Evolutionary conservation across 2,113 vertebrate species (phyloP), one percentile per base, ranked within the genome.

Genomic region (Rhagologus leucostigma): DNA sequence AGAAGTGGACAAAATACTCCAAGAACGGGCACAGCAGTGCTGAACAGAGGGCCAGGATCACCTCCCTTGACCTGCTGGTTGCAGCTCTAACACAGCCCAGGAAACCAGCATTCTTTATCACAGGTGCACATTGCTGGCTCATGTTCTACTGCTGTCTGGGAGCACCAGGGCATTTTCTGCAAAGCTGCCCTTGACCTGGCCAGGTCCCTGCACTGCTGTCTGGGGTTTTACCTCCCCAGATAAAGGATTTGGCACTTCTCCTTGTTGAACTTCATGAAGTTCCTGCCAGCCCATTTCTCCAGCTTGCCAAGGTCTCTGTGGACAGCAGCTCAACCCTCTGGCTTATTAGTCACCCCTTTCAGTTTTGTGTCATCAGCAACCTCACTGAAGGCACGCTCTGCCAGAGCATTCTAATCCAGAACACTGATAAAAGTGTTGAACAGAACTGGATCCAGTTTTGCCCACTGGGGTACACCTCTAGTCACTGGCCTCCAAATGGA

Each of bases 281-380:
- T 62, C 22, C 60, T 79, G 39, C 7, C 24, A 69, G 33, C 12
- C 35, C 46, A 18, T 41, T 73, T 59, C 70, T 77, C 22, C 46
- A 76, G 26, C 19, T 68, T 41, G 19, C 27, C 1, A 1, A 55
- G 24, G 17, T 68, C 1, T 0, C 30, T 24, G 27, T 37, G 47
- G 33, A 56, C 11, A 53, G 26, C 10, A 68, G 30, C 9, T 32
- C 3, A 11, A 63, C 14, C 14, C 19, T 53, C 22, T 33, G 26
- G 26, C 3, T 2, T 19, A 62, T 27, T 20, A 41, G 27, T 18
- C 27, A 47, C 15, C 10, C 30, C 11, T 71, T 20, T 16, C 16
- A 37, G 33, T 39, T 81, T 10, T 19, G 6, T 39, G 32, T 29
- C 27, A 84, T n/a, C 19, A 41, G 21, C 19, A 79, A 46, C 41